Base-by-base conservation (phyloP, 2,797 vertebrate species). In the Bradypodion ventrale region DNA sequence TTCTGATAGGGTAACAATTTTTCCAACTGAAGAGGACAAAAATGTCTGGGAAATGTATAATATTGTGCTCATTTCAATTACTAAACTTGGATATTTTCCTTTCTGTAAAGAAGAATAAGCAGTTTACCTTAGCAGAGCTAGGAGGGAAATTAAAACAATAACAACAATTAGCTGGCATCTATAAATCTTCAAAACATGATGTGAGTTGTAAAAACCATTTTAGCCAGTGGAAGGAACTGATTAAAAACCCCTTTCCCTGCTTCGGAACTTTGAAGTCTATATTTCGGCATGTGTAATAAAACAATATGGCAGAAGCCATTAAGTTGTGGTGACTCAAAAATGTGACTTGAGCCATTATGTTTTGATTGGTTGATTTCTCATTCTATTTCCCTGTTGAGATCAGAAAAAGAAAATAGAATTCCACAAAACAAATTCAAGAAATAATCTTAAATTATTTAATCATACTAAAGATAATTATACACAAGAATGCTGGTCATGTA, bases 1-100 rank as follows among this genome's bases (percentile, higher is more conserved):
- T 82, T 77, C 52, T 77, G 79, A 85, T 82, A 85, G 65, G n/a
- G 19, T 72, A 77, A 77, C 79, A 63, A 56, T 77, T 85, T 85
- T 85, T 85, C 84, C 84, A 85, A 62, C 65, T 76, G 65, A 82
- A 70, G 73, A 70, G 69, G 73, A 74, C 37, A 69, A 82, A 85
- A 70, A 72, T 27, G 84, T 82, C 84, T 85, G 84, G 79, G 79
- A 72, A 82, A 76, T 37, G 81, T 77, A 72, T 72, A 85, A 82
- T 49, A 25, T 25, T 81, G 75, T 85, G 74, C 27, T 77, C 74
- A 15, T 56, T 82, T 85, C 77, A 62, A 82, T 82, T 62, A 79
- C 74, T 63, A 32, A 69, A 63, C 7, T 40, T 81, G 52, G 74
- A 77, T 27, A n/a, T 82, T 82, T 62, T 52, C 59, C 68, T 46